Conservation (phyloP, 2,888 invertebrate species). For the Clitarchus hookeri region DNA sequence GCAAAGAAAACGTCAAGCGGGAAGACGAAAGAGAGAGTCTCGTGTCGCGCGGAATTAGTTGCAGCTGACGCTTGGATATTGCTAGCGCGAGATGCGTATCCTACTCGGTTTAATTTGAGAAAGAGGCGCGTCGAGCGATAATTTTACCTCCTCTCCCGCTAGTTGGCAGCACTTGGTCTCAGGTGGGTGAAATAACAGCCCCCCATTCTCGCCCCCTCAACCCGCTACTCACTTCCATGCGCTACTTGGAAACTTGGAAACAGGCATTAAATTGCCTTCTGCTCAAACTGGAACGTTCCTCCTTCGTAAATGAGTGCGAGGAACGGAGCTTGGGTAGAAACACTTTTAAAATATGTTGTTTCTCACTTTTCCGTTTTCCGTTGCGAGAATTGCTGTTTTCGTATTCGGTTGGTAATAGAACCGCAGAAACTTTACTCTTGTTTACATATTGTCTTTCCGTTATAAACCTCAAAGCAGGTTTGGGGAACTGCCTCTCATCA, state of each 20-base stretch:
- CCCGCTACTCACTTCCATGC: background rate
- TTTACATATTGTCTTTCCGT: too few relatives aligned
- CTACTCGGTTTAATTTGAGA: slow-evolving; percentile 15
- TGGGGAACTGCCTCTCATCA: too few relatives aligned
- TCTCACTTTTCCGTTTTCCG: background rate
- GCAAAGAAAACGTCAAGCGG: background rate
- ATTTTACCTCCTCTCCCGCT: background rate
- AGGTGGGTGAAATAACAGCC: slow-evolving; percentile 24
- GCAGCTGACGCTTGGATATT: background rate
- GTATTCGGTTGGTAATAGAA: too few relatives aligned
- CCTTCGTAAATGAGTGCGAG: background rate
- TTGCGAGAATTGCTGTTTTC: background rate
- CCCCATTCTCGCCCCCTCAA: background rate
- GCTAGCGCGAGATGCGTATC: background rate
- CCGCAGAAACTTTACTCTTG: too few relatives aligned
- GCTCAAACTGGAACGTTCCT: background rate
- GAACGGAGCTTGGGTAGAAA: background rate
- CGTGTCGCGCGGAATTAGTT: background rate
- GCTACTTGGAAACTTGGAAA: slow-evolving; percentile 5
- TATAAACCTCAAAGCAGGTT: too few relatives aligned
- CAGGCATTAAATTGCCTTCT: slow-evolving; percentile 24
- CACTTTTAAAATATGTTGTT: background rate
- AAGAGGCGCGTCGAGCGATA: slow-evolving; percentile 10
- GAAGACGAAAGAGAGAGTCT: background rate
- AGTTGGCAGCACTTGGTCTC: slow-evolving; percentile 23